phyloP scores from a whole-genome alignment of 2,888 invertebrate genomes.

The Sinopyrophorus schimmeli region DNA sequence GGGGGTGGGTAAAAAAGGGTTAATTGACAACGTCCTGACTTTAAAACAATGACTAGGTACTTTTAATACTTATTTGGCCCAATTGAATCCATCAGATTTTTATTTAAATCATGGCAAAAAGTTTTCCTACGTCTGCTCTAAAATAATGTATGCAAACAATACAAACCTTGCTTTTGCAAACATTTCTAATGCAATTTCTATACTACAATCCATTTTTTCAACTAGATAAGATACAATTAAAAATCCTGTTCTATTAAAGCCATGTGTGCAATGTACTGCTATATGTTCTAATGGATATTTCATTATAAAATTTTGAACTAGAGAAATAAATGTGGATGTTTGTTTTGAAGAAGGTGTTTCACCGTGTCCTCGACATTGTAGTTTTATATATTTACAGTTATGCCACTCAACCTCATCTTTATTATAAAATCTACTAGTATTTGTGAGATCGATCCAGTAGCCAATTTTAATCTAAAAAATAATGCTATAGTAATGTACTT shows the following conservation, averaged over 20 bases:
- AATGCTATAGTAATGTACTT: too few relatives aligned
- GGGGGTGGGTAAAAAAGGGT: too few relatives aligned
- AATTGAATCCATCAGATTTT: too few relatives aligned
- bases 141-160: too few relatives aligned
- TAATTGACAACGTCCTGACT: too few relatives aligned
- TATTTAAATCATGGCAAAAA: too few relatives aligned
- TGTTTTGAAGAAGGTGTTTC: conserved; percentile 89
- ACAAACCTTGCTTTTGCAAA: conserved; percentile 71
- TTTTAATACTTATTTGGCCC: too few relatives aligned
- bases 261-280: conserved; percentile 95
- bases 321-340: conserved; percentile 77
- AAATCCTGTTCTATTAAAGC: conserved; percentile 98
- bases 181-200: conserved; percentile 79
- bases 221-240: conserved; percentile 90
- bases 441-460: conserved; percentile 95
- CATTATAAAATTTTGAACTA: conserved; percentile 77
- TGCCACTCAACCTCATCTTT: conserved; percentile 74
- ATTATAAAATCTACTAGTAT: conserved; percentile 91
- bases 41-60: too few relatives aligned
- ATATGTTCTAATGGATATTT: conserved; percentile 78
- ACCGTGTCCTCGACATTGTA: conserved; percentile 89
- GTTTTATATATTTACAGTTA: conserved; percentile 83
- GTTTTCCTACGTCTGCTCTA: too few relatives aligned
- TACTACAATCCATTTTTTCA: conserved; percentile 77
- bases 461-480: conserved; percentile 77